Evolutionary conservation across 2,888 invertebrate genomes (phyloP).

Genomic region (Plutella xylostella): DNA sequence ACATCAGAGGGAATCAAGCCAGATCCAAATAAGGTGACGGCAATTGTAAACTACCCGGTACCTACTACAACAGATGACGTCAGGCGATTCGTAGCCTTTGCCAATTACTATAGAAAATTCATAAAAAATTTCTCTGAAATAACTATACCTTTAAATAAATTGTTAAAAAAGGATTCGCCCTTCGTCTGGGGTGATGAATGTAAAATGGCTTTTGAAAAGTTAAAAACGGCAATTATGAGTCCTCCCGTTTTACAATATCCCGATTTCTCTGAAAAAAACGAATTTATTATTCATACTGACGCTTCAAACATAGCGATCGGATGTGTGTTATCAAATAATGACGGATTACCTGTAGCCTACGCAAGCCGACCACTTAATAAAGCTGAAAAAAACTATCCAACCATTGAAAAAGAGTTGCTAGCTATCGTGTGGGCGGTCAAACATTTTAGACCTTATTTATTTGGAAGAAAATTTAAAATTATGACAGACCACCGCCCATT

Average conservation of each 20-base stretch:
- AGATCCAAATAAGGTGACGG: not conserved
- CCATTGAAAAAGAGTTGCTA: conserved; percentile 6
- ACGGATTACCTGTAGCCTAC: conserved; percentile 15
- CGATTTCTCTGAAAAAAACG: conserved; percentile 17
- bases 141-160: conserved; percentile 16
- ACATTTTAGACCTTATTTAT: conserved; percentile 16
- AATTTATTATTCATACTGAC: conserved; percentile 25
- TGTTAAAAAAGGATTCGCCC: not conserved
- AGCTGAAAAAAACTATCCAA: conserved; percentile 19
- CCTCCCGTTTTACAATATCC: conserved; percentile 11
- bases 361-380: conserved; percentile 23
- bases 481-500: conserved; percentile 12
- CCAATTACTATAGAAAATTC: not conserved
- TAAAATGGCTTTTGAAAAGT: conserved; percentile 8
- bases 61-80: not conserved
- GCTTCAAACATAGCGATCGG: conserved; percentile 17
- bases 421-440: conserved; percentile 14
- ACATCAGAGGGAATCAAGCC: not conserved
- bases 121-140: conserved; percentile 18
- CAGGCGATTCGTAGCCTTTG: not conserved
- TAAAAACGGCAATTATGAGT: conserved; percentile 7
- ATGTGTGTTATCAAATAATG: conserved; percentile 6
- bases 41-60: not conserved
- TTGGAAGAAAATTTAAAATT: conserved; percentile 12
- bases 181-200: conserved; percentile 10